Evolutionary conservation across 2,797 vertebrate genomes (phyloP).

Genomic region (Notoglanidium macrostoma): DNA sequence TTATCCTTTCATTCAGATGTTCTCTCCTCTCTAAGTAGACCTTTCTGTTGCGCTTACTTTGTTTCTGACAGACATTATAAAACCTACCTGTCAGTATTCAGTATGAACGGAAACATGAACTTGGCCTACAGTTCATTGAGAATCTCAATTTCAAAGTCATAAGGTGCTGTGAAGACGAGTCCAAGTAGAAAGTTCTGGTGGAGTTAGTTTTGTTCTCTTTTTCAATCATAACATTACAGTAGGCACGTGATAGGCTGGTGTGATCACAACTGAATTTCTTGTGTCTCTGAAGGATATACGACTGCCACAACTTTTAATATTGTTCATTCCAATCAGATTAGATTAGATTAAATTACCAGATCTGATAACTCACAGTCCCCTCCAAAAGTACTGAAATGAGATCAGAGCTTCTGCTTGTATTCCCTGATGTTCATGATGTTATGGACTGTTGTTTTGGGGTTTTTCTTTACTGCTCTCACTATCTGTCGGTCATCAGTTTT

Average conservation of each 20-base stretch:
- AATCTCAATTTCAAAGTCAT: background rate
- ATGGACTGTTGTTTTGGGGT: too few species aligned
- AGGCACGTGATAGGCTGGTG: background rate
- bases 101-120: background rate
- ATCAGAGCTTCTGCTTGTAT: too few species aligned
- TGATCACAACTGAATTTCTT: background rate
- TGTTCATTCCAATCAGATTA: background rate
- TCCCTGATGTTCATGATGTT: too few species aligned
- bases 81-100: background rate
- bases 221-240: background rate
- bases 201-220: background rate
- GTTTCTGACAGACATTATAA: background rate
- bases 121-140: background rate
- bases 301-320: background rate
- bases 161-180: background rate
- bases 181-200: background rate
- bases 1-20: background rate
- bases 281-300: background rate
- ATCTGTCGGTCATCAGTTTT: too few species aligned
- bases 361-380: background rate
- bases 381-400: too few species aligned
- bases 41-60: background rate
- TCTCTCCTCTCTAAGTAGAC: slow-evolving; percentile 9
- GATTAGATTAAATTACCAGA: background rate
- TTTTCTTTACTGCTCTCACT: too few species aligned